These are phyloP conservation scores for Gadus chalcogrammus DNA, from an alignment of 2,113 vertebrate species.

Conservation along the genomic window DNA sequence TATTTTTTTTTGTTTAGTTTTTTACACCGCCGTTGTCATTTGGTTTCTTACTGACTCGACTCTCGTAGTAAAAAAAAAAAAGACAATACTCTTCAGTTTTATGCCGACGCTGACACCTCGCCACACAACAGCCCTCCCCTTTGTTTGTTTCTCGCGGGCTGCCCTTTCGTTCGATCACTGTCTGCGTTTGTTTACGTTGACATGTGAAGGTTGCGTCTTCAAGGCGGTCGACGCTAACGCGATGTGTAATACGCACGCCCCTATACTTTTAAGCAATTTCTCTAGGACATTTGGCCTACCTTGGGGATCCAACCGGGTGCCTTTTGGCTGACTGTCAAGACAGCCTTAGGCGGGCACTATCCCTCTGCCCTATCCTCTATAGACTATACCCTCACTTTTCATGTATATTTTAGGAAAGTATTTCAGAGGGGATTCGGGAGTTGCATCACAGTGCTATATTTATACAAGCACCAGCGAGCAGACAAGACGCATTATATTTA, in stretches of 20 bases:
- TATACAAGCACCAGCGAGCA: slow-evolving; percentile 38
- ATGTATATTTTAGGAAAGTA: slow-evolving; percentile 68
- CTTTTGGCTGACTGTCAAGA: too few species aligned
- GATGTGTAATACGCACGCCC: too few species aligned
- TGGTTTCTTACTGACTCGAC: slow-evolving; percentile 5
- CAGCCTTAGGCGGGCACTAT: too few species aligned
- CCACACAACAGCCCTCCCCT: background rate
- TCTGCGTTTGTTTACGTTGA: slow-evolving; percentile 13
- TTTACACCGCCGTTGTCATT: background rate
- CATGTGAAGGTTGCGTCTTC: slow-evolving; percentile 50
- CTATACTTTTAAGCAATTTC: too few species aligned
- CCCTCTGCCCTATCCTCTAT: too few species aligned
- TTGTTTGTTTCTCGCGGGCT: slow-evolving; percentile 5
- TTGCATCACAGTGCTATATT: slow-evolving; percentile 54
- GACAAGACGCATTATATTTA: slow-evolving; percentile 67
- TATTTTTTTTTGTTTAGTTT: slow-evolving; percentile 15
- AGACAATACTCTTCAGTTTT: too few species aligned
- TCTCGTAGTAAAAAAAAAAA: too few species aligned
- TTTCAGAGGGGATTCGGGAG: slow-evolving; percentile 62
- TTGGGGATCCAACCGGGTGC: too few species aligned
- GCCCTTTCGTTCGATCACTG: too few species aligned
- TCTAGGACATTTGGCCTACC: too few species aligned
- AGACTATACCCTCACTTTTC: slow-evolving; percentile 33
- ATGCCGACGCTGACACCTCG: background rate
- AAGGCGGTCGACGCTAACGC: slow-evolving; percentile 26